Evolutionary conservation across 2,888 invertebrate genomes (phyloP).

Genomic region (Chalcis sispes): DNA sequence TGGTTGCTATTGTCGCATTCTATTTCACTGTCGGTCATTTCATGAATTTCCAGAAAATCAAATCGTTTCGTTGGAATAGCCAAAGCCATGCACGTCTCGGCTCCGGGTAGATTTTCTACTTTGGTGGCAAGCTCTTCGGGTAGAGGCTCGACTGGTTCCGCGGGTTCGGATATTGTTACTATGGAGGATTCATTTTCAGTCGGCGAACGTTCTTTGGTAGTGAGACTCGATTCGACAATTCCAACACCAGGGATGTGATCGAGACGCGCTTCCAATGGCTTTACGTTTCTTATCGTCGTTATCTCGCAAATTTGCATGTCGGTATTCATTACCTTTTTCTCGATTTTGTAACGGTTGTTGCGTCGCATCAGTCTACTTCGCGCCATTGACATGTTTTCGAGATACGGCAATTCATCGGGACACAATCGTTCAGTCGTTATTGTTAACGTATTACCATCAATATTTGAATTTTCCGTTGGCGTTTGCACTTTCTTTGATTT

Average conservation of each 20-base stretch:
- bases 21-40: slow-evolving; percentile 70
- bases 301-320: slow-evolving; percentile 67
- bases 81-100: slow-evolving; percentile 56
- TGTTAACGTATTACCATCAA: slow-evolving; percentile 59
- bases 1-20: slow-evolving; percentile 61
- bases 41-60: slow-evolving; percentile 68
- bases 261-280: slow-evolving; percentile 67
- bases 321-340: slow-evolving; percentile 62
- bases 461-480: slow-evolving; percentile 46
- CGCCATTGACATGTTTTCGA: slow-evolving; percentile 56
- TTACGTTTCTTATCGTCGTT: slow-evolving; percentile 64
- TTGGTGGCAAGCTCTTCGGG: slow-evolving; percentile 60
- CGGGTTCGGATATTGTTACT: slow-evolving; percentile 69
- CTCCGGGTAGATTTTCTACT: slow-evolving; percentile 60
- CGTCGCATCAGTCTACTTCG: slow-evolving; percentile 54
- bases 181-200: slow-evolving; percentile 45
- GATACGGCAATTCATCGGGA: slow-evolving; percentile 54
- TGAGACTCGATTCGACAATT: slow-evolving; percentile 64
- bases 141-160: slow-evolving; percentile 65
- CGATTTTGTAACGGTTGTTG: slow-evolving; percentile 61
- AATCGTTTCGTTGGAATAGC: slow-evolving; percentile 50
- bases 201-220: slow-evolving; percentile 41
- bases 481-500: not conserved
- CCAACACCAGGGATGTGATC: slow-evolving; percentile 71
- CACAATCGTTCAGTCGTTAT: slow-evolving; percentile 60